Evolutionary conservation across 2,113 vertebrate species (phyloP), one percentile per base, ranked within the genome.

Genomic region (Callipepla squamata): DNA sequence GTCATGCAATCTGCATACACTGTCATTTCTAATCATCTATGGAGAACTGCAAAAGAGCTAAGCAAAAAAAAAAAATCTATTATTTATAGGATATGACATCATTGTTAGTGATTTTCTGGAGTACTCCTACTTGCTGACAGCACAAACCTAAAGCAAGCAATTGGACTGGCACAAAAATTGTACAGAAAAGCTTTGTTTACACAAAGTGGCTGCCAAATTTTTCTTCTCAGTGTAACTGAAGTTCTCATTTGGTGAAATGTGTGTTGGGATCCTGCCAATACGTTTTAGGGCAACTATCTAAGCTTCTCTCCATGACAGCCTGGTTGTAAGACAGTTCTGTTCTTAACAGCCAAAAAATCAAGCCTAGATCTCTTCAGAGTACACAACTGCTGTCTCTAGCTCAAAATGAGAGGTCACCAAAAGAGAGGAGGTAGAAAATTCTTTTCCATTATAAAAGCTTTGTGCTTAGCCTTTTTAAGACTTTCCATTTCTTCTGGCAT

Each of bases 141-240:
- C 61, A 93, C 3, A 2, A 93, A 93, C 17, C 40, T 74, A 93
- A 96, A 83, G 73, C 47, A 80, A 93, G 68, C 59, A 85, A 63
- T 80, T 90, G 79, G 28, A 83, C 32, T 78, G 77, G 57, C 76
- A 90, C 9, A 88, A 94, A 93, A 82, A 40, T 8, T 30, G 25
- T 23, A 87, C 63, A 92, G 90, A 94, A 96, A 91, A 91, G 55
- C 67, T 91, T 34, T 96, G 51, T 96, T 95, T 93, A 85, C n/a
- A 63, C 77, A 36, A 92, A 92, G 62, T 6, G n/a, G 25, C 79
- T 95, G 92, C 90, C 82, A 90, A 83, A 80, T 90, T 88, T 88
- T 78, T 68, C 80, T 91, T 85, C 77, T 81, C 92, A 78, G 75
- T 34, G 50, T 82, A 95, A 95, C 0, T 80, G 92, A 89, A 65